These are phyloP conservation scores for Drosophila nannoptera DNA, from an alignment of 1,140 invertebrate species.

Conservation along the genomic window DNA sequence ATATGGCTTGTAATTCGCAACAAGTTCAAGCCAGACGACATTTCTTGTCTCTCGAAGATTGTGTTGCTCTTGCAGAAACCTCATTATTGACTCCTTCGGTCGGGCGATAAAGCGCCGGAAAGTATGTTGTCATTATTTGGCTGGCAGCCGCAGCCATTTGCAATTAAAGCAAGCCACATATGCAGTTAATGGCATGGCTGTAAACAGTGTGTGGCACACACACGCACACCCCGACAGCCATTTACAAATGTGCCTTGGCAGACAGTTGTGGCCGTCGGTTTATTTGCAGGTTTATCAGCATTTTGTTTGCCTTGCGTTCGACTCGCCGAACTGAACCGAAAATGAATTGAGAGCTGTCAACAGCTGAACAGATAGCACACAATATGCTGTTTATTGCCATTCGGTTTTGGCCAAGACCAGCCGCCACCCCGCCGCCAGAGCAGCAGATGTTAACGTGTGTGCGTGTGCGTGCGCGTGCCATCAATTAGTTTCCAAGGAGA, in stretches of 20 bases:
- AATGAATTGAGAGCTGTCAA: constrained; percentile 51
- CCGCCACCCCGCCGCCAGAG: too few relatives aligned
- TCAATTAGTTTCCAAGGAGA: constrained; percentile 43
- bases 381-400: neutral
- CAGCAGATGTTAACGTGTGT: constrained; percentile 25
- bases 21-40: constrained; percentile 30
- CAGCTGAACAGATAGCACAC: constrained; percentile 8
- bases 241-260: constrained; percentile 6
- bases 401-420: neutral
- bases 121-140: constrained; percentile 71
- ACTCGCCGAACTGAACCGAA: constrained; percentile 26
- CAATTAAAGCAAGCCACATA: constrained; percentile 70
- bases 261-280: constrained; percentile 49
- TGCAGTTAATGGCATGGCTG: constrained; percentile 62
- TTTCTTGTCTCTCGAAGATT: constrained; percentile 43
- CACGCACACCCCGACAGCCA: constrained; percentile 4
- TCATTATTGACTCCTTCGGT: constrained; percentile 72
- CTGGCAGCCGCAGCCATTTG: constrained; percentile 60
- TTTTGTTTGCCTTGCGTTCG: constrained; percentile 58
- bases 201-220: neutral
- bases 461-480: constrained; percentile 12
- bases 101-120: constrained; percentile 55
- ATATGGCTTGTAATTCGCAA: constrained; percentile 16
- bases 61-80: constrained; percentile 59
- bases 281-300: constrained; percentile 57